Evolutionary conservation across 2,888 invertebrate genomes (phyloP).

Genomic region (Bimastos eiseni): DNA sequence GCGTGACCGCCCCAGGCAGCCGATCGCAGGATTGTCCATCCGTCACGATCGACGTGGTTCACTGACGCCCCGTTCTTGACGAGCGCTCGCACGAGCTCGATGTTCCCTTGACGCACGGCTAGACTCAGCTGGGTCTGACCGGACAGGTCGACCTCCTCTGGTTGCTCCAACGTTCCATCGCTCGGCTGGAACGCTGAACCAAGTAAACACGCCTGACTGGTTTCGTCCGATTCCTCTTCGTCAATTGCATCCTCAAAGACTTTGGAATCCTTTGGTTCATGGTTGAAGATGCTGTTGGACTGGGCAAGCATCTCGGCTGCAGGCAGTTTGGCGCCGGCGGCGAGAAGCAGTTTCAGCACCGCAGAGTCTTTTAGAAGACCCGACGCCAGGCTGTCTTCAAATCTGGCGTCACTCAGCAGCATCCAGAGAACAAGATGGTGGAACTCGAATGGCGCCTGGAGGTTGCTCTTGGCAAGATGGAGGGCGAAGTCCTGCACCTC

Average conservation of each 20-base stretch:
- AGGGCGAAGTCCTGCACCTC: slow-evolving; percentile 64
- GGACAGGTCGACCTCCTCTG: neutral
- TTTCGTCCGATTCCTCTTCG: neutral
- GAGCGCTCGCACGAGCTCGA: slow-evolving; percentile 62
- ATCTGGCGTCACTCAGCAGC: slow-evolving; percentile 62
- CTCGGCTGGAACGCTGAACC: neutral
- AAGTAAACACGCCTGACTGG: neutral
- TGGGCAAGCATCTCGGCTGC: slow-evolving; percentile 45
- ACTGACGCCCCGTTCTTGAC: slow-evolving; percentile 54
- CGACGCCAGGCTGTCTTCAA: slow-evolving; percentile 53
- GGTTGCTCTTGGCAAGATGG: slow-evolving; percentile 62
- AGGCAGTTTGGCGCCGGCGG: slow-evolving; percentile 88
- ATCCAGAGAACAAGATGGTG: slow-evolving; percentile 78
- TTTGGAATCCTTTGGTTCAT: neutral
- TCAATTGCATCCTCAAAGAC: slow-evolving; percentile 15
- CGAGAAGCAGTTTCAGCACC: slow-evolving; percentile 74
- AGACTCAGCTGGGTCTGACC: slow-evolving; percentile 78
- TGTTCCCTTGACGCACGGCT: slow-evolving; percentile 63
- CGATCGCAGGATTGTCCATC: slow-evolving; percentile 69
- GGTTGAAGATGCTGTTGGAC: slow-evolving; percentile 16
- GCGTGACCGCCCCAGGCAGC: slow-evolving; percentile 94
- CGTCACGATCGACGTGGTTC: slow-evolving; percentile 64
- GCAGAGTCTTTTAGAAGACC: slow-evolving; percentile 55
- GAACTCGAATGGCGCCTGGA: slow-evolving; percentile 56
- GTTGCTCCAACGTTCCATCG: neutral